Evolutionary conservation across 92 coral and sea anemone species (phyloP), one percentile per base, ranked within the genome.

Genomic region (Zoanthus gigantus): DNA sequence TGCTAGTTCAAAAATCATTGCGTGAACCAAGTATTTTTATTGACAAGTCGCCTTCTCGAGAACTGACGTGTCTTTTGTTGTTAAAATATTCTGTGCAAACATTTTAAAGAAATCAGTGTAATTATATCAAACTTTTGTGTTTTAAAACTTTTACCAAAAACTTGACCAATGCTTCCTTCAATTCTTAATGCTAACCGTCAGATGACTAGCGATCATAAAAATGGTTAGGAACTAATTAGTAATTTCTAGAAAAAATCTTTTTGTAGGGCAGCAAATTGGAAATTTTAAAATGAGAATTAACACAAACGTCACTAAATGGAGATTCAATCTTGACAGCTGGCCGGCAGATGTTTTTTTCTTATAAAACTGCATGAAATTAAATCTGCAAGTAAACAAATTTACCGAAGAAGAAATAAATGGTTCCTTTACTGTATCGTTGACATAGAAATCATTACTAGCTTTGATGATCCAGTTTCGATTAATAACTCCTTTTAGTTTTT

Each of bases 291-390:
- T n/a, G 76, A 66, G 71, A 81, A 18, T 29, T 47, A 17, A 71
- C 13, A 67, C 65, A 50, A 29, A 81, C 85, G 85, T 45, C 85
- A 81, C 85, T 81, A 81, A 81, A 56, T 52, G 85, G 67, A 47
- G 74, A 65, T 80, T 60, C 69, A 6, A 63, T 9, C 57, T 81
- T 81, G 85, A 69, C 85, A 81, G 85, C 60, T 81, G 85, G 42
- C 15, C 45, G 46, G 75, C 85, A 81, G 75, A 65, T 81, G 74
- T 17, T 63, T 65, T 45, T 67, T 66, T 56, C 66, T 81, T 46
- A 44, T 81, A 67, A 80, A 65, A 18, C 85, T 29, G 60, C 85
- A 66, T 67, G 75, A 81, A 29, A 81, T 81, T 81, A 81, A 66
- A 81, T 66, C 60, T 68, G 56, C 9, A 46, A 61, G 84, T 80